Evolutionary conservation across 2,797 vertebrate species (phyloP).

Genomic region (Spondyliosoma cantharus): DNA sequence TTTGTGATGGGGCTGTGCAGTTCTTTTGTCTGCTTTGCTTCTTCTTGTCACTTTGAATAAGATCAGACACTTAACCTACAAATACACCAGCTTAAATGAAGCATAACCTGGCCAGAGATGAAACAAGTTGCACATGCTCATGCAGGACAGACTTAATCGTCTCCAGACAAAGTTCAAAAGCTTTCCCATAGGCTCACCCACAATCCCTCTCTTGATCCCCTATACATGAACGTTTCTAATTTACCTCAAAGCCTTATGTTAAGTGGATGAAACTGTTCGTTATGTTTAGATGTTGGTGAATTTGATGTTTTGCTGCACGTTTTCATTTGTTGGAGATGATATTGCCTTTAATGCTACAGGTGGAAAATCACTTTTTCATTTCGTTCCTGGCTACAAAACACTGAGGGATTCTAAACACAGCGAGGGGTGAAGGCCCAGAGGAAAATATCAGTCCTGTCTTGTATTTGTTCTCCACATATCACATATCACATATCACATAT

Average conservation of each 20-base stretch:
- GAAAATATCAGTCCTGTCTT: conserved; percentile 39
- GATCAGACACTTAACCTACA: conserved; percentile 50
- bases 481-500: too few relatives aligned
- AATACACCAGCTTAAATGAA: conserved; percentile 60
- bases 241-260: conserved; percentile 17
- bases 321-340: conserved; percentile 2
- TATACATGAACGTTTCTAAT: conserved; percentile 39
- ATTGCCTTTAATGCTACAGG: background rate
- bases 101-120: conserved; percentile 65
- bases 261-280: conserved; percentile 16
- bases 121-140: conserved; percentile 51
- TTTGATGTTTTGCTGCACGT: conserved; percentile 1
- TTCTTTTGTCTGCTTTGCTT: conserved; percentile 38
- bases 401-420: conserved; percentile 15
- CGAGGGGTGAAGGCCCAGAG: conserved; percentile 4
- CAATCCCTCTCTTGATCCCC: conserved; percentile 30
- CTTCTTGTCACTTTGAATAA: conserved; percentile 45
- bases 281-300: background rate
- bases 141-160: conserved; percentile 55
- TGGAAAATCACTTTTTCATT: conserved; percentile 4
- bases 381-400: conserved; percentile 19
- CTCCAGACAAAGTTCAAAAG: conserved; percentile 50
- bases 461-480: conserved; percentile 25
- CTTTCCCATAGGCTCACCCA: conserved; percentile 41
- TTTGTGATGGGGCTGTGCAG: conserved; percentile 28